Evolutionary conservation across 2,113 vertebrate species (phyloP).

Genomic region (Phaethon lepturus): DNA sequence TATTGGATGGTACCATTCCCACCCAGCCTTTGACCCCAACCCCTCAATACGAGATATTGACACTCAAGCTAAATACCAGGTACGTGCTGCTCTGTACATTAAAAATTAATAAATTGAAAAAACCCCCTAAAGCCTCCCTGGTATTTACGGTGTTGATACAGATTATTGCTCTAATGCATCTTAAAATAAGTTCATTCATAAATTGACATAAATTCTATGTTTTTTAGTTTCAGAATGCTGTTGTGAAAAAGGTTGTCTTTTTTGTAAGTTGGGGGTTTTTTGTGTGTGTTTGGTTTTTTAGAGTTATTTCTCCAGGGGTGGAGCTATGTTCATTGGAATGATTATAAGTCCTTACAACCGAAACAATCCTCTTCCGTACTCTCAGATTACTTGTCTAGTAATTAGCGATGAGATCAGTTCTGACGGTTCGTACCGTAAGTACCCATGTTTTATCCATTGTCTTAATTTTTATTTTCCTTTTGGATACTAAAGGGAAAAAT

Average conservation of each 20-base stretch:
- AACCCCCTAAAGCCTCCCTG: not conserved
- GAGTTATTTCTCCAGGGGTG: slow-evolving; percentile 97
- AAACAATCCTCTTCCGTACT: slow-evolving; percentile 90
- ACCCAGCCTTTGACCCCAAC: slow-evolving; percentile 93
- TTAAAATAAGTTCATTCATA: fast-evolving
- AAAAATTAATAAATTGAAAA: fast-evolving
- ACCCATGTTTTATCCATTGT: not conserved
- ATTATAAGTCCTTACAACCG: slow-evolving; percentile 97
- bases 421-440: slow-evolving; percentile 88
- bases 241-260: not conserved
- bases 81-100: not conserved
- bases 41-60: slow-evolving; percentile 94
- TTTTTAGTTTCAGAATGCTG: not conserved
- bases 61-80: slow-evolving; percentile 98
- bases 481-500: not conserved
- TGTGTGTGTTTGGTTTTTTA: slow-evolving; percentile 52
- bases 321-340: slow-evolving; percentile 96
- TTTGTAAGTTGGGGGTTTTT: not conserved
- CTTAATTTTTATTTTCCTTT: not conserved
- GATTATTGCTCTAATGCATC: fast-evolving
- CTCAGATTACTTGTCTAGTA: slow-evolving; percentile 92
- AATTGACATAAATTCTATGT: fast-evolving
- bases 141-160: fast-evolving
- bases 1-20: slow-evolving; percentile 98
- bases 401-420: slow-evolving; percentile 88